A percentile compares a stretch with the other conserved stretches of the same genome.
Conservation (phyloP, 2,113 vertebrate species). For the Zingel zingel region DNA sequence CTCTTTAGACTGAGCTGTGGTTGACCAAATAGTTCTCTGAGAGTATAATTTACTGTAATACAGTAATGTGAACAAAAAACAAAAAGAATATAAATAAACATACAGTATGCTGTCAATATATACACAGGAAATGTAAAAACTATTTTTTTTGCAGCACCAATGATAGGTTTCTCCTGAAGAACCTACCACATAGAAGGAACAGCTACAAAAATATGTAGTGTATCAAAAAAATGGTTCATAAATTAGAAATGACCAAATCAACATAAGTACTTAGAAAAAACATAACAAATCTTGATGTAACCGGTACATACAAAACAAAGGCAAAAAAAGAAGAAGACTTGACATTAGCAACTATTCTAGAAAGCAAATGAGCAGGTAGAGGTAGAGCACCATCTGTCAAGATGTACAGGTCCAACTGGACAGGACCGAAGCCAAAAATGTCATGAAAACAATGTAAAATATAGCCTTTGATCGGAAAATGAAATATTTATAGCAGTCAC, state of each 20-base stretch:
- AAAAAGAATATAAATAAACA: slow-evolving; percentile 87
- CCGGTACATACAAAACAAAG: slow-evolving; percentile 93
- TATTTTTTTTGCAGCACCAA: slow-evolving; percentile 83
- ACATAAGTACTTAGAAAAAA: slow-evolving; percentile 88
- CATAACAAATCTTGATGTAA: slow-evolving; percentile 91
- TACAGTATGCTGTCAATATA: slow-evolving; percentile 89
- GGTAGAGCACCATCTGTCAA: slow-evolving; percentile 94
- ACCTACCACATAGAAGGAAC: slow-evolving; percentile 81
- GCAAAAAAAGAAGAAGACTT: slow-evolving; percentile 52
- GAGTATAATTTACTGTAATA: slow-evolving; percentile 84
- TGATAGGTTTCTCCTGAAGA: slow-evolving; percentile 82
- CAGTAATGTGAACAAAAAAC: slow-evolving; percentile 78
- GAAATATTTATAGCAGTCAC: slow-evolving; percentile 80
- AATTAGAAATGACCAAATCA: slow-evolving; percentile 92
- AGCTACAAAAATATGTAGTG: slow-evolving; percentile 79
- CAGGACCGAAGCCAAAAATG: slow-evolving; percentile 82
- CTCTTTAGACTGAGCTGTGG: slow-evolving; percentile 72
- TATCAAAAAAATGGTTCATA: slow-evolving; percentile 89
- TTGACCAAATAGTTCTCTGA: slow-evolving; percentile 80
- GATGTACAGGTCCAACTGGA: slow-evolving; percentile 84
- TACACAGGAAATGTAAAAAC: slow-evolving; percentile 87
- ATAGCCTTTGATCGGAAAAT: slow-evolving; percentile 73
- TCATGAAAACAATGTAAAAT: slow-evolving; percentile 78
- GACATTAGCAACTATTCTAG: slow-evolving; percentile 85
- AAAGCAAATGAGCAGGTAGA: slow-evolving; percentile 88